phyloP scores from a whole-genome alignment of 64 coral and sea anemone genomes.

The Stylophora pistillata region DNA sequence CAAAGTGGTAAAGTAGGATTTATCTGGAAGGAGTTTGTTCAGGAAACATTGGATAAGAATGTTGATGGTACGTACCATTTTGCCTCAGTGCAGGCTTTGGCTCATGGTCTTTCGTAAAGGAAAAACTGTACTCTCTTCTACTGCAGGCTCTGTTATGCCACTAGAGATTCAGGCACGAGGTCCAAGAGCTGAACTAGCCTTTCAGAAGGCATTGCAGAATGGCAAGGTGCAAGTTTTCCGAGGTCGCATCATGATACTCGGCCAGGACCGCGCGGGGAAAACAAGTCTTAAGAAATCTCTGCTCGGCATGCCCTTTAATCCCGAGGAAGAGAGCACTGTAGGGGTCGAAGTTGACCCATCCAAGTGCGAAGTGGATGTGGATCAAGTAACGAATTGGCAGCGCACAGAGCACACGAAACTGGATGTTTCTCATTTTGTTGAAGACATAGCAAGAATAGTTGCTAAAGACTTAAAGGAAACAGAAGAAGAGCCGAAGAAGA shows the following conservation, averaged over 20 bases:
- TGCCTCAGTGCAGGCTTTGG: no score
- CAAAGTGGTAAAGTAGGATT: conserved; percentile 1
- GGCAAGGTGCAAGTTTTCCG: conserved; percentile 49
- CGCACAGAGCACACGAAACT: neutral
- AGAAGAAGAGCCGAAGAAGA: neutral
- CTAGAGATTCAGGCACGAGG: conserved; percentile 25
- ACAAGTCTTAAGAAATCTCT: conserved; percentile 73
- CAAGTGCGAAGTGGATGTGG: conserved; percentile 35
- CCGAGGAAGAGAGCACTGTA: conserved; percentile 36
- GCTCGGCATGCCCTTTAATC: conserved; percentile 51
- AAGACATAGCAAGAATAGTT: conserved; percentile 33
- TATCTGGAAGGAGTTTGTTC: neutral
- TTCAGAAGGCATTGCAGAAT: conserved; percentile 26
- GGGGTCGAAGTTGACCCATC: conserved; percentile 61
- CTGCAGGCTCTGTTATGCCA: neutral
- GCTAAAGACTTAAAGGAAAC: conserved; percentile 1
- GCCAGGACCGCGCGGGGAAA: conserved; percentile 58
- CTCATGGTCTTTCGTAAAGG: no score
- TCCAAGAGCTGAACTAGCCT: conserved; percentile 32
- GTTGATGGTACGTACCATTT: neutral
- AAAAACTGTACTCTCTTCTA: neutral
- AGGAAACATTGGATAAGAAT: neutral
- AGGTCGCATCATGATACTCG: conserved; percentile 62
- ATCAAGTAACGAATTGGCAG: conserved; percentile 42
- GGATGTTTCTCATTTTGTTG: conserved; percentile 17